A percentile compares a stretch with the other conserved stretches of the same genome.
These are phyloP conservation scores for Pachydiplax longipennis DNA, from an alignment of 2,888 invertebrate species.

Conservation along the genomic window DNA sequence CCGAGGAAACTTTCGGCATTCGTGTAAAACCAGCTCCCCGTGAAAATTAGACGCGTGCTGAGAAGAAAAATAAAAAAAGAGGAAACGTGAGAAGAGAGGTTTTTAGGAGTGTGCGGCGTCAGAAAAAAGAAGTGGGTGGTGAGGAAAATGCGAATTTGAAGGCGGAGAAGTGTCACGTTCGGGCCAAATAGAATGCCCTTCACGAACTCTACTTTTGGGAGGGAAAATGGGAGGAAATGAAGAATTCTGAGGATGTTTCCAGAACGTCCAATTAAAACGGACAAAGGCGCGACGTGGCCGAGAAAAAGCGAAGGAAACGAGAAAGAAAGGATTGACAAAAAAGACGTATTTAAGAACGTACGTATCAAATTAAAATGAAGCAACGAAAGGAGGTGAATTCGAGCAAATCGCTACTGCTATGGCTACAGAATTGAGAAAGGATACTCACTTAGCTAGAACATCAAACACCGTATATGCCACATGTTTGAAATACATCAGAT, in stretches of 20 bases:
- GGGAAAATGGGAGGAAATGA: neutral
- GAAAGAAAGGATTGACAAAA: neutral
- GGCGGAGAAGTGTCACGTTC: neutral
- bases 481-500: no score
- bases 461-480: no score
- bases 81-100: neutral
- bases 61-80: neutral
- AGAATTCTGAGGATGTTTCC: neutral
- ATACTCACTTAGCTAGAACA: no score
- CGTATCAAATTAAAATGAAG: no score
- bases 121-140: neutral
- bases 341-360: neutral
- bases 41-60: neutral
- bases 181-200: neutral
- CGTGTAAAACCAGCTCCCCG: neutral
- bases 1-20: neutral
- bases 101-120: neutral
- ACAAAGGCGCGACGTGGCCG: neutral
- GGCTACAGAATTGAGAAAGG: no score
- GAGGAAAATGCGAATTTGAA: neutral
- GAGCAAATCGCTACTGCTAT: no score
- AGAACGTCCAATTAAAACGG: neutral
- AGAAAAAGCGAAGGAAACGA: neutral
- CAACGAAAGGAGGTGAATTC: no score
- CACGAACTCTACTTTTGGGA: neutral